phyloP scores from a whole-genome alignment of 1,140 invertebrate genomes.

The Drosophila repletoides region DNA sequence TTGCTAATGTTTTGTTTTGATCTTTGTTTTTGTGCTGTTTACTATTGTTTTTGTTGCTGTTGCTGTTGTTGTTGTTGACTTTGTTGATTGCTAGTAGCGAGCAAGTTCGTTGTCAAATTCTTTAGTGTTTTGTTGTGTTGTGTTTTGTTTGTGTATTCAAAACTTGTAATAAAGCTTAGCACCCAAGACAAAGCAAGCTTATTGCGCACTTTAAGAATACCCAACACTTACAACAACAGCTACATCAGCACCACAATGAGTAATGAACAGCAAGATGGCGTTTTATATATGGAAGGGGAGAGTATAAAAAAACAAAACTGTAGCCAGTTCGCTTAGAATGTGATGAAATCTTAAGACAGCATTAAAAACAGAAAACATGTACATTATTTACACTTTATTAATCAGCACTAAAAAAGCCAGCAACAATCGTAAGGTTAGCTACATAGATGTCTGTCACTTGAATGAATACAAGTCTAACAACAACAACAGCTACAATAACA shows the following conservation, averaged over 20 bases:
- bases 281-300: slow-evolving; percentile 3
- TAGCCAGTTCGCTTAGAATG: slow-evolving; percentile 57
- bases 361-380: slow-evolving; percentile 59
- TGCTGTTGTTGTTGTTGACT: neutral
- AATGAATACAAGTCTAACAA: slow-evolving; percentile 44
- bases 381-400: slow-evolving; percentile 80
- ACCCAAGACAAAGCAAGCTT: slow-evolving; percentile 36
- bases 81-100: slow-evolving; percentile 1
- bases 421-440: slow-evolving; percentile 52
- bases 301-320: slow-evolving; percentile 7
- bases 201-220: slow-evolving; percentile 37
- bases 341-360: slow-evolving; percentile 64
- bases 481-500: slow-evolving; percentile 24
- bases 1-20: slow-evolving; percentile 42
- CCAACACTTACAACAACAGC: no score
- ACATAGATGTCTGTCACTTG: slow-evolving; percentile 57
- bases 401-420: slow-evolving; percentile 63
- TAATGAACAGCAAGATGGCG: slow-evolving; percentile 19
- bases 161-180: slow-evolving; percentile 40
- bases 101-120: slow-evolving; percentile 78
- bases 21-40: slow-evolving; percentile 1
- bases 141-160: slow-evolving; percentile 28
- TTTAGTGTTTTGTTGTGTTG: slow-evolving; percentile 41
- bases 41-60: neutral
- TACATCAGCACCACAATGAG: slow-evolving; percentile 28